phyloP scores from a whole-genome alignment of 2,888 invertebrate genomes.

The Leptinotarsa haldemani region DNA sequence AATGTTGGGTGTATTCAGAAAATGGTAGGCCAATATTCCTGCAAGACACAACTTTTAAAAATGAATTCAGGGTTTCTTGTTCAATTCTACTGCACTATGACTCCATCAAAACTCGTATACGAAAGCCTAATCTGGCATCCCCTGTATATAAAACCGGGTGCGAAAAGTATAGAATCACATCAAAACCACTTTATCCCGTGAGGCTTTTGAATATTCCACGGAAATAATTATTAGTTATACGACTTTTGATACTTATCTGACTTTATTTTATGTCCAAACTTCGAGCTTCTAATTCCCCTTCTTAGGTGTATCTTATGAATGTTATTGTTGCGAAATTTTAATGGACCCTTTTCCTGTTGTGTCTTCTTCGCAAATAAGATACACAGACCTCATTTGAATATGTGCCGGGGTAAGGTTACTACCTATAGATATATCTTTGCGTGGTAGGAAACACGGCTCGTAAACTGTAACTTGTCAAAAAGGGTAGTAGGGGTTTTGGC shows the following conservation, averaged over 20 bases:
- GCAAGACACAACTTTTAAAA: too few relatives aligned
- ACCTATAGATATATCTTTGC: slow-evolving; percentile 6
- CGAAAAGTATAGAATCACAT: slow-evolving; percentile 14
- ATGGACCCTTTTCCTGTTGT: slow-evolving; percentile 46
- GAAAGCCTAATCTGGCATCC: background rate
- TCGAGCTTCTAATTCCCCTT: slow-evolving; percentile 47
- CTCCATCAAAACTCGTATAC: background rate
- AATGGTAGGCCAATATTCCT: too few relatives aligned
- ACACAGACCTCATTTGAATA: slow-evolving; percentile 26
- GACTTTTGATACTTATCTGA: slow-evolving; percentile 55
- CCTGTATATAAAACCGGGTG: background rate
- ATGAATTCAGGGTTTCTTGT: too few relatives aligned
- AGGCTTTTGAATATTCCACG: slow-evolving; percentile 32
- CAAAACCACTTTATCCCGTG: slow-evolving; percentile 11
- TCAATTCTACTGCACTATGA: too few relatives aligned
- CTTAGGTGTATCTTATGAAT: slow-evolving; percentile 48
- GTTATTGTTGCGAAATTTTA: slow-evolving; percentile 53
- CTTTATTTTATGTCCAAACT: slow-evolving; percentile 54
- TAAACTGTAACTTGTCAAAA: too few relatives aligned
- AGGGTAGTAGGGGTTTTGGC: too few relatives aligned
- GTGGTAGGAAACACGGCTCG: background rate
- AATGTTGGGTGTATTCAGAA: too few relatives aligned
- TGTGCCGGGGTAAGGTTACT: background rate
- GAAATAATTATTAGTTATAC: slow-evolving; percentile 56
- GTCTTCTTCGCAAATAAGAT: slow-evolving; percentile 23